Evolutionary conservation across 2,797 vertebrate species (phyloP), one percentile per base, ranked within the genome.

Genomic region (Sylvilagus floridanus): DNA sequence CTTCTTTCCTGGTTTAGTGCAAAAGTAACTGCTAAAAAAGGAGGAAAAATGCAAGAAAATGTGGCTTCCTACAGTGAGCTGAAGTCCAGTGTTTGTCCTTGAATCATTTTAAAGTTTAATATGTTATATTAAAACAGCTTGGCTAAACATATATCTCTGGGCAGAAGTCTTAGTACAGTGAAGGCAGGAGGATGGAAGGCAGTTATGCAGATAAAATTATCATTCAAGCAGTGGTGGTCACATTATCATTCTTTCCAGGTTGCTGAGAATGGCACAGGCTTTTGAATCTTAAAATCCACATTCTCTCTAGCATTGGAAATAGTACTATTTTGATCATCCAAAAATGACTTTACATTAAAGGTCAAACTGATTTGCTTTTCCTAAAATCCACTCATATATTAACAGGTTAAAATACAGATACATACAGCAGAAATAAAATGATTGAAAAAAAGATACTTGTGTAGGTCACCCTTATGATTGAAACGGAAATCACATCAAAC

Each of bases 41-140:
- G 60, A 73, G 57, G 65, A 84, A 96, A 96, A 91, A 94, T 89
- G 66, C 92, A 95, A 92, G 68, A 86, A 96, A 96, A 93, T 82
- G 91, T 69, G 77, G 91, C 84, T 57, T 89, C 93, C 81, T 79
- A 91, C 65, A 71, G 91, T 0, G 87, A 95, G 72, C 86, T 66
- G 30, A 89, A 94, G 96, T 95, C 84, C 93, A 92, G 54, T 90
- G 77, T 97, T 97, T 96, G 93, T 86, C 87, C 89, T 97, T 96
- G 95, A 97, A 91, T 95, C 68, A 78, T 93, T 95, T 97, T 95
- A 96, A 96, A 96, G 66, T 96, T 95, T 96, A 95, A 97, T 96
- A 91, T 19, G 69, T 94, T 91, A 89, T 82, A 95, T 93, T 97
- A 83, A 96, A 96, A 96, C 54, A 96, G 92, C 86, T 82, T 96